These are phyloP conservation scores for Elephas maximus DNA, from an alignment of 2,113 vertebrate genomes.

Conservation along the genomic window DNA sequence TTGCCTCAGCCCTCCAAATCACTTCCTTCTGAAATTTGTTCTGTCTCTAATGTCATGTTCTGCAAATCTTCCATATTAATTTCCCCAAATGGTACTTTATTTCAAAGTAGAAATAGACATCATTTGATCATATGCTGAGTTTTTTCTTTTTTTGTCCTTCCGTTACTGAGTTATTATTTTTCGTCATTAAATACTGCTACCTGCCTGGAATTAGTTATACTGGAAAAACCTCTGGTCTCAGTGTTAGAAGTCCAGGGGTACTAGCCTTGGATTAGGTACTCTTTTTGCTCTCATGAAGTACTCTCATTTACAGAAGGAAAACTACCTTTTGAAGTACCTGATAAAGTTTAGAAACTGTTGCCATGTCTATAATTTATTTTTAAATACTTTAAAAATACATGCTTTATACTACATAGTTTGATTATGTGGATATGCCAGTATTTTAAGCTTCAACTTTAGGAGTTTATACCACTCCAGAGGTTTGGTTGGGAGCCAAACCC, in stretches of 20 bases:
- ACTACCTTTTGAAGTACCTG: not conserved
- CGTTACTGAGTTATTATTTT: not conserved
- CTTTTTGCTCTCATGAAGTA: not conserved
- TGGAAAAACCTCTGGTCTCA: not conserved
- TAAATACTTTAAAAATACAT: conserved; percentile 25
- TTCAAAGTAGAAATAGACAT: conserved; percentile 39
- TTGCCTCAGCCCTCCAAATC: not conserved
- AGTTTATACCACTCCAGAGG: not conserved
- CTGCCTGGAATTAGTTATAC: not conserved
- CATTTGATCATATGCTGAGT: not conserved
- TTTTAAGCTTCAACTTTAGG: not conserved
- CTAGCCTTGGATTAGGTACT: not conserved
- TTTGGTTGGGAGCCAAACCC: not conserved
- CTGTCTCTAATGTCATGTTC: conserved; percentile 14
- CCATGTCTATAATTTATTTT: not conserved
- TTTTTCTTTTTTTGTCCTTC: not conserved
- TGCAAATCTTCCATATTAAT: conserved; percentile 26
- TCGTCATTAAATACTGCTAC: not conserved
- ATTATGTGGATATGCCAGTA: not conserved
- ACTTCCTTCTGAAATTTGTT: conserved; percentile 45
- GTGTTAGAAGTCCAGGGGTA: not conserved
- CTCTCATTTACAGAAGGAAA: conserved; percentile 42
- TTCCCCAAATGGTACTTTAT: not conserved
- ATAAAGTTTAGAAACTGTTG: not conserved
- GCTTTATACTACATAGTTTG: not conserved